Base-by-base conservation (phyloP, 1,140 invertebrate genomes). In the Papilio dardanus region DNA sequence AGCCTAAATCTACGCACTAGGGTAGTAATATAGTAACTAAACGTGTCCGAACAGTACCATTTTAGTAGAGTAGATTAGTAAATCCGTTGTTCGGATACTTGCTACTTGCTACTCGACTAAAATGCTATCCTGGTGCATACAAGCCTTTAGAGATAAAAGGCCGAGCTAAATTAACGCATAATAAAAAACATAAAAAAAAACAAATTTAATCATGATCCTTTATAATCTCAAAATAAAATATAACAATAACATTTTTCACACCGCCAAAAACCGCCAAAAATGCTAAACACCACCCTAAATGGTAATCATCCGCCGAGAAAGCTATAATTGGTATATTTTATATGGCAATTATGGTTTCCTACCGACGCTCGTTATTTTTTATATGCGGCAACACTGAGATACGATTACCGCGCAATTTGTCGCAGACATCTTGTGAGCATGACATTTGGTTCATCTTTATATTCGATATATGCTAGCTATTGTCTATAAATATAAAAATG, bases 361-460 rank as follows among this genome's bases (percentile, higher is more conserved):
- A 77, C 74, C 77, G 74, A 65, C 71, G 78, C 82, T 86, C 86
- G 84, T 87, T 87, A 87, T 87, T 87, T 87, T 87, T 87, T 87
- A 87, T 81, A 83, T 76, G 80, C 81, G 80, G 84, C 81, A 88
- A 86, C 83, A 85, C 80, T 80, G 81, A 84, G 78, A 78, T 78
- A 79, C 82, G 82, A 71, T 81, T 86, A 78, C 79, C 81, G 81
- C 81, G 79, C 80, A 82, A 80, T 81, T 83, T 77, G 71, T 31
- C 71, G 21, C 79, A 35, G 79, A 80, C 84, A 81, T 86, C 68
- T 81, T 82, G 74, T 74, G 5, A 67, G 10, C 8, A 30, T 24
- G 21, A 16, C 7, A 31, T 66, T n/a, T 69, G 8, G 19, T 28
- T 19, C 66, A 37, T 65, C 16, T 66, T 66, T 14, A 33, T 30